Percentiles rank a stretch among this genome's conserved stretches.
These are phyloP conservation scores for Heliconius eleuchia DNA, from an alignment of 1,140 invertebrate species.

Conservation along the genomic window DNA sequence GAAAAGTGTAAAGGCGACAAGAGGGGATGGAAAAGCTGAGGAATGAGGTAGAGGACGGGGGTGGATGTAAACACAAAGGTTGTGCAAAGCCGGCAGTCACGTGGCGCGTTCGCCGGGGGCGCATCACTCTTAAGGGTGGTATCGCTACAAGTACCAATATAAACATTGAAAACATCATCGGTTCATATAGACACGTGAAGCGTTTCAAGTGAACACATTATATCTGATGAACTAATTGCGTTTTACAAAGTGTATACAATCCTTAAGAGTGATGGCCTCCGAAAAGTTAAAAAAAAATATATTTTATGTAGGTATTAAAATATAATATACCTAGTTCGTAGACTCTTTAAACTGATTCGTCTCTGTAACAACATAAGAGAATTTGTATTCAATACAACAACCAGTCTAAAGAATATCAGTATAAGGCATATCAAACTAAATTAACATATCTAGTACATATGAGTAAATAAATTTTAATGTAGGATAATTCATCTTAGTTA, in stretches of 20 bases:
- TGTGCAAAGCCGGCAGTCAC: conserved; percentile 72
- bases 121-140: conserved; percentile 76
- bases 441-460: conserved; percentile 68
- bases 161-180: neutral
- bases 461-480: conserved; percentile 23
- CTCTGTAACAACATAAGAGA: conserved; percentile 26
- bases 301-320: conserved; percentile 39
- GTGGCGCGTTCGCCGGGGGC: conserved; percentile 75
- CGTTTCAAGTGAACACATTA: neutral
- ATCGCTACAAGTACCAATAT: conserved; percentile 40
- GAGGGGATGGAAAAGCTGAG: conserved; percentile 46
- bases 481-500: conserved; percentile 28
- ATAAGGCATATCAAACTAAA: conserved; percentile 75
- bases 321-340: conserved; percentile 1
- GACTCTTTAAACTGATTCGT: conserved; percentile 25
- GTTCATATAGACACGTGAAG: neutral
- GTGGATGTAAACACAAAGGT: conserved; percentile 76
- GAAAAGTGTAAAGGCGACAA: conserved; percentile 29
- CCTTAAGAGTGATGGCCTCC: conserved; percentile 74
- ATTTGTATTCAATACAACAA: conserved; percentile 52
- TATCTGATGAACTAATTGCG: neutral
- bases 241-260: conserved; percentile 36
- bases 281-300: conserved; percentile 23
- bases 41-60: conserved; percentile 45
- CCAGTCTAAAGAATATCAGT: conserved; percentile 79